Percentiles rank a stretch among this genome's conserved stretches.
These are phyloP conservation scores for Drosophila santomea DNA, from an alignment of 1,140 invertebrate species.

Conservation along the genomic window DNA sequence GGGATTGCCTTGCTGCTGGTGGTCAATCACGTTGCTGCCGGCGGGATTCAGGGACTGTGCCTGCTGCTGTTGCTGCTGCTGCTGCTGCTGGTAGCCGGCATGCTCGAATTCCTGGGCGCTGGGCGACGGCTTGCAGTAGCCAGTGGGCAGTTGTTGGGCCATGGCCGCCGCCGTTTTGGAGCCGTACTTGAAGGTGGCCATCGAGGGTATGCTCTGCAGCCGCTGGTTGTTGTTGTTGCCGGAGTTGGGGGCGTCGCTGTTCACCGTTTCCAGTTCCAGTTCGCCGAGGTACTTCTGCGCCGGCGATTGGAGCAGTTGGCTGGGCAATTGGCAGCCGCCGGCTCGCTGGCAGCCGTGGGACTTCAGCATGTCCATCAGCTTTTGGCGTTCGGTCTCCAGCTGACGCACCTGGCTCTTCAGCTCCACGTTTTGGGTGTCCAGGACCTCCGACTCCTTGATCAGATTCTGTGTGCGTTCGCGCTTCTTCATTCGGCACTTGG, in stretches of 20 bases:
- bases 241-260: constrained; percentile 17
- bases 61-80: constrained; percentile 50
- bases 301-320: constrained; percentile 72
- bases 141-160: constrained; percentile 70
- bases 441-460: constrained; percentile 93
- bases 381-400: constrained; percentile 87
- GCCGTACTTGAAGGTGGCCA: constrained; percentile 81
- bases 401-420: constrained; percentile 92
- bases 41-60: constrained; percentile 45
- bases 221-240: constrained; percentile 44
- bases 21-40: constrained; percentile 48
- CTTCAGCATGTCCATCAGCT: constrained; percentile 88
- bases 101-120: constrained; percentile 77
- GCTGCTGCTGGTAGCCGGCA: constrained; percentile 68
- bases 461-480: constrained; percentile 94
- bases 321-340: constrained; percentile 73
- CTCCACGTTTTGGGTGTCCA: constrained; percentile 94
- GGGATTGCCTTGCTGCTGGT: constrained; percentile 37
- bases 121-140: constrained; percentile 82
- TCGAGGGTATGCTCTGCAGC: constrained; percentile 78
- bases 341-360: constrained; percentile 86
- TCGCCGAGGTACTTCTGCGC: constrained; percentile 76
- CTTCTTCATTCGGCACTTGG: constrained; percentile 97
- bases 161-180: constrained; percentile 64
- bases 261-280: constrained; percentile 47